Percentiles rank a stretch among this genome's conserved stretches.
Evolutionary conservation across 2,797 vertebrate species (phyloP).

Genomic region (Anabacerthia variegaticeps): DNA sequence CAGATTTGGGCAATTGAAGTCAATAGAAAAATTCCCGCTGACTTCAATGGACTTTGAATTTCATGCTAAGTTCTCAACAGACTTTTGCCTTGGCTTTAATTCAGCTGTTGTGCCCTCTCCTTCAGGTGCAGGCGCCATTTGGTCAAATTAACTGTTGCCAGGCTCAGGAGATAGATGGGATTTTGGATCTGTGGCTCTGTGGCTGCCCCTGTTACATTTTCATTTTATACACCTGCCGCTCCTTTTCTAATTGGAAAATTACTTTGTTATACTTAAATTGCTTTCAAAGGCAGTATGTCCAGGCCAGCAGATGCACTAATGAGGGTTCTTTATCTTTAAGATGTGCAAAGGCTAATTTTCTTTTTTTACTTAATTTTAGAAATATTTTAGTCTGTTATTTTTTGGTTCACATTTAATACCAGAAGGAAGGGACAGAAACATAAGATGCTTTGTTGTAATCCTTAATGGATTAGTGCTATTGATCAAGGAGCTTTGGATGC

Average conservation of each 20-base stretch:
- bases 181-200: not conserved
- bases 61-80: not conserved
- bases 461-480: constrained; percentile 63
- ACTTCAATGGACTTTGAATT: not conserved
- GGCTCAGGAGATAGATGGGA: not conserved
- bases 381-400: not conserved
- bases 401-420: not conserved
- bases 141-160: not conserved
- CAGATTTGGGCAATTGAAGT: not conserved
- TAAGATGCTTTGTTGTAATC: constrained; percentile 38
- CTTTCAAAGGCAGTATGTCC: not conserved
- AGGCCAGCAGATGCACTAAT: constrained; percentile 2
- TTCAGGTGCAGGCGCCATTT: not conserved
- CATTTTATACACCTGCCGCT: not conserved
- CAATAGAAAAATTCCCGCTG: not conserved
- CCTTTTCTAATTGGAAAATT: constrained; percentile 14
- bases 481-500: constrained; percentile 46
- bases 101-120: not conserved
- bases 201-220: not conserved
- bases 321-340: not conserved
- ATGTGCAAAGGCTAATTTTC: not conserved
- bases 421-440: constrained; percentile 43
- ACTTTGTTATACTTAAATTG: constrained; percentile 14
- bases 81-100: not conserved
- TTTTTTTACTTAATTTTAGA: not conserved